Evolutionary conservation across 2,113 vertebrate species (phyloP).

Genomic region (Paedocypris sp.): DNA sequence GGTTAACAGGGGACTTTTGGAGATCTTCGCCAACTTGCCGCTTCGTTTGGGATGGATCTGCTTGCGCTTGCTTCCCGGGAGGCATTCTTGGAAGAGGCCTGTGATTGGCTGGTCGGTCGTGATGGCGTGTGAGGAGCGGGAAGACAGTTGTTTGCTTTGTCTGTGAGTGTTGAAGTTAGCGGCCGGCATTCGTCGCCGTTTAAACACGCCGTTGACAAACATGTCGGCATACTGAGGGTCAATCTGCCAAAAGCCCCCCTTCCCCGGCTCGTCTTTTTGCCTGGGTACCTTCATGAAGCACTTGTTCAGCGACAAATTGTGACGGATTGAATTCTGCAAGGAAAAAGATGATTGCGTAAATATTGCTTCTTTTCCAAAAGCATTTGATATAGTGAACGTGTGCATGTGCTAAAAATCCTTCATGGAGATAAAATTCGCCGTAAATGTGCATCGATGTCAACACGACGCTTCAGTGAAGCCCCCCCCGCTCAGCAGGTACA

Average conservation of each 20-base stretch:
- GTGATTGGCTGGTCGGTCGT: conserved; percentile 41
- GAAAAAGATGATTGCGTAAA: conserved; percentile 19
- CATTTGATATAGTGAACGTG: not conserved
- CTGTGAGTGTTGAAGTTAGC: conserved; percentile 54
- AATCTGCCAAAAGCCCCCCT: conserved; percentile 82
- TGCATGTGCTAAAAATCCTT: not conserved
- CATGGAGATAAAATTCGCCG: no score
- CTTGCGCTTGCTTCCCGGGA: conserved; percentile 48
- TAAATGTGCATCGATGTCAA: no score
- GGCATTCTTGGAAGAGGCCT: conserved; percentile 36
- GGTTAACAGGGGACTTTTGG: conserved; percentile 55
- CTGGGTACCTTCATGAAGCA: conserved; percentile 90
- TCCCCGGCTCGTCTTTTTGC: conserved; percentile 82
- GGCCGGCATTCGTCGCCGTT: conserved; percentile 63
- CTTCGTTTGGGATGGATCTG: conserved; percentile 44
- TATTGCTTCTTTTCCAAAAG: not conserved
- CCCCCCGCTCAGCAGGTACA: conserved; percentile 26
- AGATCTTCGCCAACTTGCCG: conserved; percentile 39
- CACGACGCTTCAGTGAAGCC: no score
- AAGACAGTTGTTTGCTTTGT: conserved; percentile 48
- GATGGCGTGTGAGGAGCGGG: conserved; percentile 36
- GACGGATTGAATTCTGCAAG: conserved; percentile 83
- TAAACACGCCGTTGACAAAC: conserved; percentile 71
- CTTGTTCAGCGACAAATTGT: conserved; percentile 88
- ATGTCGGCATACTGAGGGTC: conserved; percentile 72